Evolutionary conservation across 1,140 invertebrate genomes (phyloP).

Genomic region (Thalassaphorura encarpata): DNA sequence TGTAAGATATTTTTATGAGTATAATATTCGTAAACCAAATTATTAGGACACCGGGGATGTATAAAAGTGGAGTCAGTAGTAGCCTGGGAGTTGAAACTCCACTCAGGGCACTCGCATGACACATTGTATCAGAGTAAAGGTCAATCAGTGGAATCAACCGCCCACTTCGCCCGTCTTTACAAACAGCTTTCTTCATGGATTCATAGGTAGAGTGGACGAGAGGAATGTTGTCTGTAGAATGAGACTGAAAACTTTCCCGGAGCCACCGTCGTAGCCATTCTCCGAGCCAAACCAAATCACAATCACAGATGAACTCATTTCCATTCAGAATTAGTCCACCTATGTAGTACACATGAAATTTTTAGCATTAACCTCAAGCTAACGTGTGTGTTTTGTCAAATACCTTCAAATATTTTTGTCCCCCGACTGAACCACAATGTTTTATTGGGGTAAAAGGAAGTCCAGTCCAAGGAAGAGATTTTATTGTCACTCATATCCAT

Average conservation of each 20-base stretch:
- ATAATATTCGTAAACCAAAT: no score
- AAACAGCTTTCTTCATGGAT: conserved; percentile 47
- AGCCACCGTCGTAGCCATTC: conserved; percentile 77
- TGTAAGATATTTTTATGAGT: no score
- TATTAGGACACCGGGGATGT: no score
- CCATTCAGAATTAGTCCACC: conserved; percentile 70
- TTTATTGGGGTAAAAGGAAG: conserved; percentile 70
- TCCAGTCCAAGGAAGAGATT: conserved; percentile 63
- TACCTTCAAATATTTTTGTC: conserved; percentile 63
- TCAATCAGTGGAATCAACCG: conserved; percentile 53
- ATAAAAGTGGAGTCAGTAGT: no score
- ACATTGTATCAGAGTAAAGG: conserved; percentile 60
- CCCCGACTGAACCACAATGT: conserved; percentile 72
- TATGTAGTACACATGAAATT: conserved; percentile 35
- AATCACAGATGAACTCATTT: conserved; percentile 76
- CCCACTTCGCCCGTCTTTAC: conserved; percentile 51
- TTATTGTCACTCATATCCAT: conserved; percentile 71
- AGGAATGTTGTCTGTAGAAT: conserved; percentile 47
- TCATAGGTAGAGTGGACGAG: conserved; percentile 42
- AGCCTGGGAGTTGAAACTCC: no score
- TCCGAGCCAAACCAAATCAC: conserved; percentile 76
- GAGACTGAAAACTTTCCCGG: conserved; percentile 61
- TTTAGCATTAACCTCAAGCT: not conserved
- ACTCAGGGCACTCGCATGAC: conserved; percentile 61
- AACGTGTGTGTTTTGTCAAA: not conserved